Evolutionary conservation across 2,113 vertebrate genomes (phyloP), one percentile per base, ranked within the genome.

Genomic region (Podocnemis expansa): DNA sequence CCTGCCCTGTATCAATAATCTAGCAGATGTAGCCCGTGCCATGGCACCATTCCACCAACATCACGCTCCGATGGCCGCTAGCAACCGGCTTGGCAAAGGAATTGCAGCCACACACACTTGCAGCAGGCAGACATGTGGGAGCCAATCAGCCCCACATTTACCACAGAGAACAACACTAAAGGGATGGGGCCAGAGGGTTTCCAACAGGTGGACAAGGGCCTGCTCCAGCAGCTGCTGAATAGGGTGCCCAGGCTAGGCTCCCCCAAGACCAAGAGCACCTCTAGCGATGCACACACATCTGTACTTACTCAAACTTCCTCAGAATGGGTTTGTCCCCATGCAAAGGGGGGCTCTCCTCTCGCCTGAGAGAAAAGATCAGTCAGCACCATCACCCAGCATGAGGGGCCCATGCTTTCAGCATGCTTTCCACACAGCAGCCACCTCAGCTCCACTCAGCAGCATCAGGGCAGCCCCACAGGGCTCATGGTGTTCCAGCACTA

Each of bases 251-350:
- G 3, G 86, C 58, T 0, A 0, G 78, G 83, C 9, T 1, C 81
- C 0, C 0, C 70, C 78, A 81, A 0, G 6, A 94, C 89, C 83
- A 95, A 94, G 92, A 4, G 5, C 91, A 93, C 6, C 67, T 89
- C 96, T 94, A 82, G 91, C 89, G 93, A 94, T 95, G 96, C 94
- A 91, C 88, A 5, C 94, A 93, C 95, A 89, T 96, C 97, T 91
- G 95, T 99, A 99, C 99, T 99, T 99, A 99, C 99, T 98, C 96
- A 97, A 99, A 99, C 96, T 89, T 99, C 98, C 96, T 99, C 96
- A 99, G 98, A 98, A 99, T 97, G 34, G 99, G 98, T 90, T 98
- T 99, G 98, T 99, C 97, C 97, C 95, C 98, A 95, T 92, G 98
- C 91, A 98, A 97, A 89, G 96, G 96, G 98, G 96, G 98, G 91